Base-by-base conservation (phyloP, 2,113 vertebrate species). In the Ptilorrhoa leucosticta region DNA sequence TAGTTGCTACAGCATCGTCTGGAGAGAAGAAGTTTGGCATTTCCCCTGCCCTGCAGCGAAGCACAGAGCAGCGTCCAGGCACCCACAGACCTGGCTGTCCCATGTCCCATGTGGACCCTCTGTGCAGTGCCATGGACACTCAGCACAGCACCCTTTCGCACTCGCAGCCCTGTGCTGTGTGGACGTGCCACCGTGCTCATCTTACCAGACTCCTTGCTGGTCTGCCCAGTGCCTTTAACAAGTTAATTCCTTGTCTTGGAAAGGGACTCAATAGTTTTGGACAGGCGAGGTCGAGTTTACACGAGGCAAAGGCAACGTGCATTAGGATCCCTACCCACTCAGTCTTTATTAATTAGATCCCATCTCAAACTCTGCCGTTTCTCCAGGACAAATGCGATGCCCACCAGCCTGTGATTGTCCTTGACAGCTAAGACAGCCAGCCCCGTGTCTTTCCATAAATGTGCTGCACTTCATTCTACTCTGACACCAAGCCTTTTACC, bases 331-430 rank as follows among this genome's bases (percentile, higher is more conserved):
- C 45, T 61, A 61, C 69, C 45, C 11, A 1, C 80, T 81, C 64
- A 77, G 58, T 88, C 77, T 83, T 68, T 31, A 42, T 73, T 94
- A 89, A 91, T 89, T 77, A 87, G 54, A 83, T 83, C 60, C 60
- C 50, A 81, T 50, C 68, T 72, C 51, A 27, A 50, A 53, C 66
- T 71, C 56, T 39, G 28, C 76, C 15, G 1, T 77, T 90, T 94
- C 64, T 89, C 51, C 72, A 50, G 80, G 89, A 90, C 20, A 81
- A 63, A 83, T 45, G 28, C 11, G 5, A 70, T 77, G 47, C 37
- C 56, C 58, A 73, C n/a, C 63, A 50, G 37, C 26, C 65, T 79
- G 35, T 88, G 70, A 90, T 78, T 72, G 16, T 30, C 60, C 56
- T 37, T 83, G 87, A 84, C 77, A 93, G 64, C 72, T 57, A 60